Base-by-base conservation (phyloP, 2,888 invertebrate species). In the Flexamia atlantica region DNA sequence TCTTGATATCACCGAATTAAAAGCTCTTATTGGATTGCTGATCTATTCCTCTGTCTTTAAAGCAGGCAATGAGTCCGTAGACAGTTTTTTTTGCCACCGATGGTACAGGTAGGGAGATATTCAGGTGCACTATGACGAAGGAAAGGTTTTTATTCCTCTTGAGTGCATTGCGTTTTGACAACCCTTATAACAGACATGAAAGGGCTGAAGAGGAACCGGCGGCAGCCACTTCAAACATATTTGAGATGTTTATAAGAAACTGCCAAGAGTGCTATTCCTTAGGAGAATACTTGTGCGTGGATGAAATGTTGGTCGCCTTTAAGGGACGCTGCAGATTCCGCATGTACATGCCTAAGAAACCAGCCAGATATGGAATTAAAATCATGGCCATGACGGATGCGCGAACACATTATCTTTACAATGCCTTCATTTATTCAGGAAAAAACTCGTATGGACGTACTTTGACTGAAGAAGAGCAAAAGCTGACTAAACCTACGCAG, bases 401-500 rank as follows among this genome's bases (percentile, higher is more conserved):
- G 3, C 23, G 36, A 1, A 72, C 72, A 4, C 20, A 72, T 17
- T 83, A 46, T 14, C 28, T 60, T 2, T 74, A 23, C 28, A 83
- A 82, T 82, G 82, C 53, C 14, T 70, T 72, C 20, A n/a, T 82
- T 12, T 70, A 82, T 50, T 60, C 12, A 12, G 68, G 68, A 0
- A 28, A 68, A 28, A 20, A 57, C 30, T n/a, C 20, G 32, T n/a
- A 74, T 36, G 53, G 72, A 0, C 36, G 42, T 3, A 42, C 20
- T 30, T 20, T 83, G 20, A 25, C 1, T 64, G 32, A 5, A 14
- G 9, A 50, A 32, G 74, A 72, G 30, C 23, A 50, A 84, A 88
- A 88, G 84, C 85, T 87, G 7, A 80, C 83, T 25, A 87, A 87
- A 74, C 88, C 89, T 50, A 88, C 88, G 0, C 89, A 89, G 70